phyloP scores from a whole-genome alignment of 1,140 invertebrate species.

The Ceratoteleas bidentatus region DNA sequence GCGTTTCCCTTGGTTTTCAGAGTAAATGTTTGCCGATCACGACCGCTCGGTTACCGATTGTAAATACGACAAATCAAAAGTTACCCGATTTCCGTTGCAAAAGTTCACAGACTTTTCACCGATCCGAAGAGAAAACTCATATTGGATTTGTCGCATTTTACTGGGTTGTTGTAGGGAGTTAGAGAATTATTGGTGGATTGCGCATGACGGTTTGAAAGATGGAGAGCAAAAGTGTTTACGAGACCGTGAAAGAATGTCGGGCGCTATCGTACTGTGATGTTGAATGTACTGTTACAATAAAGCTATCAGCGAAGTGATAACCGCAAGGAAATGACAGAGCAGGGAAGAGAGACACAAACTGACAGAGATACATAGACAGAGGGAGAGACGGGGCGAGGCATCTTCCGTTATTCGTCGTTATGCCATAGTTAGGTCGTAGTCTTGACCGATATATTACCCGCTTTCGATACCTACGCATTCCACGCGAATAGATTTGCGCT shows the following conservation, averaged over 20 bases:
- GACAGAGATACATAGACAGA: background rate
- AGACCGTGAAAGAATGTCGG: slow-evolving; percentile 77
- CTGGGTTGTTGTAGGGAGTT: slow-evolving; percentile 76
- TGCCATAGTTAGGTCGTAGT: slow-evolving; percentile 45
- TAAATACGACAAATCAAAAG: slow-evolving; percentile 37
- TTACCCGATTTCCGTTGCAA: background rate
- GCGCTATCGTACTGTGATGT: slow-evolving; percentile 82
- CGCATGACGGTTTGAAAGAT: slow-evolving; percentile 70
- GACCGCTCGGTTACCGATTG: slow-evolving; percentile 10
- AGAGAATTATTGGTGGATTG: slow-evolving; percentile 75
- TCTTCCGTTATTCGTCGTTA: slow-evolving; percentile 61
- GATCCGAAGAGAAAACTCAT: slow-evolving; percentile 26
- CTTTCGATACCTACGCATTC: slow-evolving; percentile 53
- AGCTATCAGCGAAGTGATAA: slow-evolving; percentile 69
- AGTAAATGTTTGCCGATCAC: slow-evolving; percentile 12
- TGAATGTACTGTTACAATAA: slow-evolving; percentile 77
- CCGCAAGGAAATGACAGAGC: slow-evolving; percentile 20
- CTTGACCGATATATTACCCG: slow-evolving; percentile 40
- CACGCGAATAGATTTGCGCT: slow-evolving; percentile 43
- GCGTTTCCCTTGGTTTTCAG: slow-evolving; percentile 12
- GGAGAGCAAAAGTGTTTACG: slow-evolving; percentile 57
- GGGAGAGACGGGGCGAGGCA: slow-evolving; percentile 44
- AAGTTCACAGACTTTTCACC: background rate
- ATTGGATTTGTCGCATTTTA: slow-evolving; percentile 62
- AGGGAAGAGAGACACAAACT: slow-evolving; percentile 1